phyloP scores from a whole-genome alignment of 2,888 invertebrate genomes.

The Rotaria socialis region DNA sequence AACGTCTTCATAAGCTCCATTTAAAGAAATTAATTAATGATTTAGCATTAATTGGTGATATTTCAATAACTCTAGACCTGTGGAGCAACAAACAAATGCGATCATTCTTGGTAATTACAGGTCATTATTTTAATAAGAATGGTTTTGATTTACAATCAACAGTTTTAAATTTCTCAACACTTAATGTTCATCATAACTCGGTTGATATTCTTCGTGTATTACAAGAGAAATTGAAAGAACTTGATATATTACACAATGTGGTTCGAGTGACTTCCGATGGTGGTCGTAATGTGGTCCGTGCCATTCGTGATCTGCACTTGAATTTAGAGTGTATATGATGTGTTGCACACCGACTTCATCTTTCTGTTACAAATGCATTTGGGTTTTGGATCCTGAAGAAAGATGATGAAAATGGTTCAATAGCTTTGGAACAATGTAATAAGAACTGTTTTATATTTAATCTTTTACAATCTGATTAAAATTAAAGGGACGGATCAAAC shows the following conservation, averaged over 20 bases:
- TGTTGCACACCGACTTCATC: constrained; percentile 12
- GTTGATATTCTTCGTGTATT: background rate
- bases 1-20: background rate
- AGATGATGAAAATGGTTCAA: background rate
- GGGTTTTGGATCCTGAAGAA: background rate
- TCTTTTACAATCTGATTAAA: background rate
- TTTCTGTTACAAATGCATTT: background rate
- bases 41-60: background rate
- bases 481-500: too few relatives aligned
- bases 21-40: background rate
- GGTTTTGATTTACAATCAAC: background rate
- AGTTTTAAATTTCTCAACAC: background rate
- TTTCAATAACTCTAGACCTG: background rate
- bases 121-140: background rate
- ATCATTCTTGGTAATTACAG: background rate
- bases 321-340: background rate
- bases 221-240: background rate
- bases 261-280: background rate
- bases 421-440: background rate
- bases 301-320: background rate
- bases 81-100: background rate
- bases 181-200: background rate
- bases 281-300: background rate
- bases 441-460: background rate
- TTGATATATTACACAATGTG: background rate